These are phyloP conservation scores for Notechis scutatus DNA, from an alignment of 2,113 vertebrate genomes.

Conservation along the genomic window DNA sequence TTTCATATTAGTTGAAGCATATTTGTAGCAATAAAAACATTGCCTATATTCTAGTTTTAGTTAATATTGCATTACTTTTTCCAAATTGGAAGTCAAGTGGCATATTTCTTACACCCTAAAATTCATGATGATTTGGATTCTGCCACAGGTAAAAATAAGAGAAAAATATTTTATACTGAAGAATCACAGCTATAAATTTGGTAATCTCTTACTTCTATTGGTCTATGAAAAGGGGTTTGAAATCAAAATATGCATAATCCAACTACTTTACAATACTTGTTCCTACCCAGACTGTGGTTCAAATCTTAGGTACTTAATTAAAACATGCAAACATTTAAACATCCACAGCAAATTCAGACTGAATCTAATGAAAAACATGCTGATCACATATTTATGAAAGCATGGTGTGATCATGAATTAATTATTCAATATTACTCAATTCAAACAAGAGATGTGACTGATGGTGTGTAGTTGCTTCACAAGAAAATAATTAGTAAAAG, in stretches of 20 bases:
- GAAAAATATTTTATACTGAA: background rate
- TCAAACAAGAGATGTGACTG: background rate
- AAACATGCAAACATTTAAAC: background rate
- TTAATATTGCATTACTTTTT: background rate
- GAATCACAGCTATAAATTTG: background rate
- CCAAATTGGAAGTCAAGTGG: background rate
- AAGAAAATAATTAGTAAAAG: background rate
- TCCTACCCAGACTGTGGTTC: background rate
- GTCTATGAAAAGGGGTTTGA: background rate
- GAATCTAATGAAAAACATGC: background rate
- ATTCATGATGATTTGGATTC: background rate
- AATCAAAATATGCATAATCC: background rate
- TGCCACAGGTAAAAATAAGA: background rate
- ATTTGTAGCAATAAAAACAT: background rate
- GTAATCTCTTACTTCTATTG: background rate
- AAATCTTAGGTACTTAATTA: background rate
- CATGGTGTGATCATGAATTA: background rate
- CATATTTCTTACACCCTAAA: background rate
- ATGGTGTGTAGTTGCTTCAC: background rate
- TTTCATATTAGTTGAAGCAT: background rate
- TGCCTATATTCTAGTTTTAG: background rate
- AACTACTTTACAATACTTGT: background rate
- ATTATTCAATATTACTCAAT: background rate
- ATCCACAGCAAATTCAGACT: background rate
- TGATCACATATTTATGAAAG: background rate